Percentiles rank a stretch among this genome's conserved stretches.
Conservation (phyloP, 2,888 invertebrate genomes). For the Meghimatium bilineatum region DNA sequence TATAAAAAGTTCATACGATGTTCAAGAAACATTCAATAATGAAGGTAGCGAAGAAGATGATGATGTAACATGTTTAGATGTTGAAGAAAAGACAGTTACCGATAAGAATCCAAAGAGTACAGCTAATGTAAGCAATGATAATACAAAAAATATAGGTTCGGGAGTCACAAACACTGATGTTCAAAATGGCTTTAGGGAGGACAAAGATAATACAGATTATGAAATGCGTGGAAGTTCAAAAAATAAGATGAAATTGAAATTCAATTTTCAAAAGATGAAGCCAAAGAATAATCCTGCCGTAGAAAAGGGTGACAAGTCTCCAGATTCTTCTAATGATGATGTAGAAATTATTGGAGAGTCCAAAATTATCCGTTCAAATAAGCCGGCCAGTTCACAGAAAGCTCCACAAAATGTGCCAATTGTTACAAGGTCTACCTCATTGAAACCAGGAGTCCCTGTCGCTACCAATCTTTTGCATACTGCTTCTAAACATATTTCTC, state of each 20-base stretch:
- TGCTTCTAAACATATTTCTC: slow-evolving; percentile 17
- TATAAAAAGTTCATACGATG: neutral
- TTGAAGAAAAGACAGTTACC: neutral
- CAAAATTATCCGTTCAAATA: neutral
- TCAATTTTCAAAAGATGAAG: slow-evolving; percentile 1
- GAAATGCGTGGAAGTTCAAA: neutral
- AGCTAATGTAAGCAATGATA: neutral
- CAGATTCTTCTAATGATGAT: slow-evolving; percentile 32
- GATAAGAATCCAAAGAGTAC: neutral
- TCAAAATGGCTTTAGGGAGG: neutral
- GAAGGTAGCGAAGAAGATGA: neutral
- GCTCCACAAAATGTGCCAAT: slow-evolving; percentile 21
- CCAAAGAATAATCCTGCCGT: neutral
- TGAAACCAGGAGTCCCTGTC: slow-evolving; percentile 4
- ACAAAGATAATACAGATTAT: slow-evolving; percentile 14
- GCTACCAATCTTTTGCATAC: neutral
- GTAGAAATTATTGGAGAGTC: slow-evolving; percentile 46
- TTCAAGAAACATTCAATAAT: neutral
- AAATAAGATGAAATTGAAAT: neutral
- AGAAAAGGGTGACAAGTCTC: neutral
- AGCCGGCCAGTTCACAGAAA: neutral
- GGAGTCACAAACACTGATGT: neutral
- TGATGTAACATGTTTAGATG: neutral
- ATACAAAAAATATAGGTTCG: neutral
- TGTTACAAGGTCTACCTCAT: neutral